Evolutionary conservation across 2,113 vertebrate genomes (phyloP), one percentile per base, ranked within the genome.

Genomic region (Taxidea taxus): DNA sequence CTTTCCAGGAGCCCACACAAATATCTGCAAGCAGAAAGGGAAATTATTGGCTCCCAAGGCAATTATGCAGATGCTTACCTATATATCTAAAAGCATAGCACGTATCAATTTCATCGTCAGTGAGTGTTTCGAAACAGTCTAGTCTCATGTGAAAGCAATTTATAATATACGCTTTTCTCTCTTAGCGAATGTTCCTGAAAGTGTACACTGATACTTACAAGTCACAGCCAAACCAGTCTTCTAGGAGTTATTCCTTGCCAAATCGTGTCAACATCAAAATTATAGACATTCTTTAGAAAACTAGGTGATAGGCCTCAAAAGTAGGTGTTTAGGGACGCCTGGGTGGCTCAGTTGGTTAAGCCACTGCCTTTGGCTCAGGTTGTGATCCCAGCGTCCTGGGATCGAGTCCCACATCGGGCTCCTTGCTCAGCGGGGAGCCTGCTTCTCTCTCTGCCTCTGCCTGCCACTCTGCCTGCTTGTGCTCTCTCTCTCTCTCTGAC

Each of bases 221-320:
- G 56, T 42, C 42, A 75, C 10, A 49, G 56, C 47, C 60, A 92
- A 44, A 88, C 31, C 20, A 77, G 14, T 85, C 68, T 81, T n/a
- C 64, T 66, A 2, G 66, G 81, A 94, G 62, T 90, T 87, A 54
- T 13, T 80, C 74, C 51, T 80, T 90, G 75, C 21, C 31, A 74
- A 90, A 92, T 92, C 51, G 77, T 88, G 20, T 85, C 25, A 77
- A 91, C 77, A 77, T 91, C 21, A 91, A 94, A 88, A 88, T 85
- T 34, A 13, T 51, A 94, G 92, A 97, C 92, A 39, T 70, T 75
- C 10, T 80, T 58, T 39, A 82, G 39, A 92, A 77, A 25, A 66
- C 6, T 86, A 86, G 27, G 18, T n/a, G 3, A 68, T 58, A n/a
- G 15, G 20, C 25, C 49, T 93, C 58, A 47, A 70, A 87, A 75